A percentile compares a stretch with the other conserved stretches of the same genome.
phyloP scores from a whole-genome alignment of 2,113 vertebrate species.

The Callionymus lyra region DNA sequence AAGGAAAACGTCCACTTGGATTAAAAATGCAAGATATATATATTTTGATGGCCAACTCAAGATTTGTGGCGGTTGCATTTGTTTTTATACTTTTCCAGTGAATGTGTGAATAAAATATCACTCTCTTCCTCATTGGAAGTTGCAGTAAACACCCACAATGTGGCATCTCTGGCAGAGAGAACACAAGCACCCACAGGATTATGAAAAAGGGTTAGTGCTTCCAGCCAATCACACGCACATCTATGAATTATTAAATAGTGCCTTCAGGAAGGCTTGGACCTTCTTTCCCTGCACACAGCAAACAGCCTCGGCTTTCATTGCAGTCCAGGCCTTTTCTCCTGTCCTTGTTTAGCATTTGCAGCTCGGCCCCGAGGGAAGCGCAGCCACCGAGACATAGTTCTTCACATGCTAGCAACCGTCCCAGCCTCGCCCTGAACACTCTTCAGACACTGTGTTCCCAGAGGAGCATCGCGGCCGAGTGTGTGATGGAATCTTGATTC shows the following conservation, averaged over 20 bases:
- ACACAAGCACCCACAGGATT: constrained; percentile 31
- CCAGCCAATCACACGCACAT: constrained; percentile 38
- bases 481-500: too few relatives aligned
- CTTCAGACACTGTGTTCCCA: constrained; percentile 26
- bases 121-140: not conserved
- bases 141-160: constrained; percentile 14
- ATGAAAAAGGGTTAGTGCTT: constrained; percentile 13
- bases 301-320: constrained; percentile 28
- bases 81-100: too few relatives aligned
- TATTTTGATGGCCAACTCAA: too few relatives aligned
- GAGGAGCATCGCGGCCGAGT: constrained; percentile 9
- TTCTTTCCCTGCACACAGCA: constrained; percentile 46
- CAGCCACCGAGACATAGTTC: constrained; percentile 15
- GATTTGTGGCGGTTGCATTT: too few relatives aligned
- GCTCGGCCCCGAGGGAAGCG: constrained; percentile 14
- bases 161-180: constrained; percentile 19
- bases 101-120: too few relatives aligned
- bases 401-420: not conserved
- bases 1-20: too few relatives aligned
- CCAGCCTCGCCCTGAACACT: constrained; percentile 25
- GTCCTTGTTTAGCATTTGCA: constrained; percentile 52
- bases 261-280: constrained; percentile 45
- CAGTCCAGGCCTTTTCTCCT: constrained; percentile 36
- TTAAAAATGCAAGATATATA: too few relatives aligned
- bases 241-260: constrained; percentile 60